Base-by-base conservation (phyloP, 2,113 vertebrate genomes). In the Hystrix brachyura region DNA sequence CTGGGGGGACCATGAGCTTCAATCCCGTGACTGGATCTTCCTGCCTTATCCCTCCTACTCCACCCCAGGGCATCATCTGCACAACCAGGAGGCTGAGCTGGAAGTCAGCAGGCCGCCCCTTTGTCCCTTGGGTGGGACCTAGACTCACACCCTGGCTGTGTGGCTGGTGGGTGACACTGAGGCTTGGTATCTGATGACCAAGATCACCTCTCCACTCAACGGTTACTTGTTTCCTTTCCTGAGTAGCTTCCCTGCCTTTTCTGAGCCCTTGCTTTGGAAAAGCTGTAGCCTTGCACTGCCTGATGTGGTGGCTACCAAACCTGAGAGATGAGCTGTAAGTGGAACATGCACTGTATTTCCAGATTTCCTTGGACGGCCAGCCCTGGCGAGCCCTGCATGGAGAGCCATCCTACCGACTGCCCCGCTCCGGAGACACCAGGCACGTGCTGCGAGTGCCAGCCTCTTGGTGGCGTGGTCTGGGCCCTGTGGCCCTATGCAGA, bases 41-140 rank as follows among this genome's bases (percentile, higher is more conserved):
- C 38, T 29, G 25, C 51, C 57, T 67, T 11, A 9, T 29, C 43
- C 9, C 43, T 32, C 29, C 8, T 4, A 38, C 48, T 59, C 32
- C n/a, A 3, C 48, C 17, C 46, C 19, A 80, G 46, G 78, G 18
- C 5, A 1, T n/a, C 69, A 34, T 9, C 59, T 87, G 60, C 78
- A 57, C 18, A 46, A 53, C 81, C 12, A 18, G 60, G 53, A 82
- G 34, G 25, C 64, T 1, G 3, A 59, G 10, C 18, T 14, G 43
- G 74, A 55, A n/a, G 38, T 79, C 29, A 46, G 32, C 7, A 59
- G 80, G 48, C 21, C 57, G n/a, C 46, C 21, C 27, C 67, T 83
- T 62, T 38, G 32, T 32, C 60, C 17, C 11, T 6, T 2, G 3
- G 23, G 62, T 3, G 0, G 0, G 7, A 34, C 10, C 13, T 11